phyloP scores from a whole-genome alignment of 2,888 invertebrate genomes.

The Eulithis prunata region DNA sequence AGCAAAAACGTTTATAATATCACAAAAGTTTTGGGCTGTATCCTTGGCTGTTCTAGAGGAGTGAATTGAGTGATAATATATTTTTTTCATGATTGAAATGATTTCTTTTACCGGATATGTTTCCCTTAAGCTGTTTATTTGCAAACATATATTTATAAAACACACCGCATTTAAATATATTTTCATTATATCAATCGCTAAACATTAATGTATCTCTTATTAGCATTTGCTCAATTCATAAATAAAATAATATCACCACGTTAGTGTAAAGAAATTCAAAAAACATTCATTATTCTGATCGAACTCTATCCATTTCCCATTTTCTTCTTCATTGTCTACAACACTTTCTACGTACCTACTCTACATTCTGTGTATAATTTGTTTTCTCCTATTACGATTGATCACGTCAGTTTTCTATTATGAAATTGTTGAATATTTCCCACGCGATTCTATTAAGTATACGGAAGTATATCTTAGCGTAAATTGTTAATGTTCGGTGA shows the following conservation, averaged over 20 bases:
- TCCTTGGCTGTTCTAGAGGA: too few species aligned
- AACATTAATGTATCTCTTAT: too few species aligned
- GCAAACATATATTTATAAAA: too few species aligned
- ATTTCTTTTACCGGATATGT: too few species aligned
- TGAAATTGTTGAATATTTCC: slow-evolving; percentile 35
- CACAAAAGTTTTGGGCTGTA: neutral
- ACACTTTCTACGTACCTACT: slow-evolving; percentile 35
- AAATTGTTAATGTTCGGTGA: slow-evolving; percentile 11
- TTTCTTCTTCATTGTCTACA: slow-evolving; percentile 25
- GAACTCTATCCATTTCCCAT: slow-evolving; percentile 12
- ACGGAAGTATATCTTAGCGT: slow-evolving; percentile 18
- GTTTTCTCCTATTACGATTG: slow-evolving; percentile 34
- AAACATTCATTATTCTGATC: slow-evolving; percentile 15
- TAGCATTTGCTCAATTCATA: too few species aligned
- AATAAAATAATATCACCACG: too few species aligned
- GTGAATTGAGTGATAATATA: too few species aligned
- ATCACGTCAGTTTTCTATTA: slow-evolving; percentile 44
- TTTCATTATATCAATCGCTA: too few species aligned
- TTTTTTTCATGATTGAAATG: too few species aligned
- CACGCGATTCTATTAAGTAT: slow-evolving; percentile 22
- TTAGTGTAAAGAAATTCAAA: too few species aligned
- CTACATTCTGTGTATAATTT: slow-evolving; percentile 36
- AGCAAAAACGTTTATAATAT: neutral
- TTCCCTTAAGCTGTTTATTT: too few species aligned
- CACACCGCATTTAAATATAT: too few species aligned